Base-by-base conservation (phyloP, 2,888 invertebrate species). In the Acanthoscelides obtectus region DNA sequence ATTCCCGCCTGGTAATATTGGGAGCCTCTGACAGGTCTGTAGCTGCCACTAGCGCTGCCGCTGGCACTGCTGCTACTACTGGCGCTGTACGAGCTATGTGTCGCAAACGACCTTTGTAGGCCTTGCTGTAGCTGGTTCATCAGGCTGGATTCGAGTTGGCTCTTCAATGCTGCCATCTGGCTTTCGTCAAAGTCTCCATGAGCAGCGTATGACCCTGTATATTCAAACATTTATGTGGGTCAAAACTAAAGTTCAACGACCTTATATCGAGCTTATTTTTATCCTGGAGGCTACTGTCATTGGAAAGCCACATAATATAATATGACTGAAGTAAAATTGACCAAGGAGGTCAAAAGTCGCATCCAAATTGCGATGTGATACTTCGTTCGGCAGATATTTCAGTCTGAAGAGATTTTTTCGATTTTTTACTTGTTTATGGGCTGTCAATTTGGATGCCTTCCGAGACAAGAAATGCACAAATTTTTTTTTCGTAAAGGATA, bases 61-160 rank as follows among this genome's bases (percentile, higher is more conserved):
- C 77, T 75, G 63, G 74, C 72, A n/a, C 27, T 45, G 17, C 45
- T 69, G 67, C 77, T 77, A 66, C 77, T 74, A 22, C 77, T 75
- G 64, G 78, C 75, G 25, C 77, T 77, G 70, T 78, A 80, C 21
- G 80, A 80, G 67, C 81, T 81, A 45, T 79, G 80, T 4, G 77
- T 73, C 69, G 81, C 81, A 67, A 79, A 80, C 17, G 78, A 79
- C 72, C 81, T 81, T 70, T 80, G 79, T 27, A 85, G 72, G 22
- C 83, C 84, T 78, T 82, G 81, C 69, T 82, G 81, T n/a, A 85
- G 76, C 75, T 85, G 83, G 66, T 78, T 75, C 72, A 80, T 77
- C 66, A 86, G 76, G 70, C 82, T 80, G 8, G 79, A 77, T 76
- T 84, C 83, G 20, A 85, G 75, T 74, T 83, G 81, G 71, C 79